phyloP scores from a whole-genome alignment of 2,113 vertebrate species.

The Ahaetulla prasina region DNA sequence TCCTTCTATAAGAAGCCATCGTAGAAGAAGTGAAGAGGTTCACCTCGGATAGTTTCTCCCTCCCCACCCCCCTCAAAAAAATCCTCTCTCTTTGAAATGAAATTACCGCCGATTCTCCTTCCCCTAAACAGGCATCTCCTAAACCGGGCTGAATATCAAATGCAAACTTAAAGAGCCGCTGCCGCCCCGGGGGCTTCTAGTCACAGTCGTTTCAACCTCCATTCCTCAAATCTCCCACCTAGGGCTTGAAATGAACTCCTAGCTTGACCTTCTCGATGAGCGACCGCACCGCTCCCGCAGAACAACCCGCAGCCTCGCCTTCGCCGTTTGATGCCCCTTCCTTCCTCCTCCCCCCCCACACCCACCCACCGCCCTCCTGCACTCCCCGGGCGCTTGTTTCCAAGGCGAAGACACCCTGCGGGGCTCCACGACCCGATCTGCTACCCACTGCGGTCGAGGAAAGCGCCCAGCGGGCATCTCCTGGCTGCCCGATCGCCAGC shows the following conservation, averaged over 20 bases:
- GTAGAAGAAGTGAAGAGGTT: background rate
- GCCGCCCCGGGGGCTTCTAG: background rate
- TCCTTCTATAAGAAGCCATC: background rate
- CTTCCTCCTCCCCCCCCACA: no score
- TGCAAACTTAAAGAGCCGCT: background rate
- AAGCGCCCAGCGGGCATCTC: background rate
- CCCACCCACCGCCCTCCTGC: background rate
- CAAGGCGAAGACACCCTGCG: background rate
- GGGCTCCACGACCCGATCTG: background rate
- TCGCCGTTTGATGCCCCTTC: no score
- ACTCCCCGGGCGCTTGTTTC: background rate
- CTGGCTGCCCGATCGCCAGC: background rate
- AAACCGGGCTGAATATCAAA: background rate
- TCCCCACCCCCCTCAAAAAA: no score
- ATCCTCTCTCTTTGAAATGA: background rate
- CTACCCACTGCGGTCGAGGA: background rate
- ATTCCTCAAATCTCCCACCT: background rate
- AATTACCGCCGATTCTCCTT: background rate
- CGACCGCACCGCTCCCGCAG: background rate
- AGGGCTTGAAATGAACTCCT: background rate
- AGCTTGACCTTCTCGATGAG: no score
- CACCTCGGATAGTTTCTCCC: no score
- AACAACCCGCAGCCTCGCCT: background rate
- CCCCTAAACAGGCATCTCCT: background rate
- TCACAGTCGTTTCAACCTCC: background rate